Conservation (phyloP, 1,140 invertebrate genomes). For the Philopotamus ludificatus region DNA sequence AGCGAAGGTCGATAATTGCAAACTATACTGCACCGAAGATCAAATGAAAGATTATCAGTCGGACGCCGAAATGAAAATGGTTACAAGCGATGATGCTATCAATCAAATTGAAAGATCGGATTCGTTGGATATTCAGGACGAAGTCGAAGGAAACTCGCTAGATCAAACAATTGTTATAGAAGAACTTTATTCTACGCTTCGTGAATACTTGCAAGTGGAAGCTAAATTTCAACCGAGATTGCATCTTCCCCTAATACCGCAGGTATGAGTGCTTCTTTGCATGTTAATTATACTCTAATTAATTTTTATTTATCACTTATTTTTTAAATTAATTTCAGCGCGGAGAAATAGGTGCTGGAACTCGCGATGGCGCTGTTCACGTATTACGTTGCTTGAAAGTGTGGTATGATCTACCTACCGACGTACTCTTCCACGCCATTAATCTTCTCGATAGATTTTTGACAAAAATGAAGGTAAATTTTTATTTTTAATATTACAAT, state of each 20-base stretch:
- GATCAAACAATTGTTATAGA: conserved; percentile 38
- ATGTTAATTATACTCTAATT: not conserved
- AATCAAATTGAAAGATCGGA: not conserved
- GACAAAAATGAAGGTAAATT: conserved; percentile 66
- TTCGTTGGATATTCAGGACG: not conserved
- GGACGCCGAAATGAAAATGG: conserved; percentile 14
- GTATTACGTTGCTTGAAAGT: conserved; percentile 78
- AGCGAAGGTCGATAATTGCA: too few species aligned
- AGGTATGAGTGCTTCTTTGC: conserved; percentile 46
- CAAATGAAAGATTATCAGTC: not conserved
- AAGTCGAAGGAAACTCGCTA: not conserved
- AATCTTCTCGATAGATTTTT: conserved; percentile 75
- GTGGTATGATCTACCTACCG: conserved; percentile 77
- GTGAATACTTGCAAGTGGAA: conserved; percentile 67
- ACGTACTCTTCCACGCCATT: conserved; percentile 74
- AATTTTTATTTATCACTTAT: not conserved
- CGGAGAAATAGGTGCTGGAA: conserved; percentile 69
- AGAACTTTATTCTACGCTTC: conserved; percentile 60
- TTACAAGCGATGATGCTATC: not conserved
- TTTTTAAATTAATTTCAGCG: conserved; percentile 38
- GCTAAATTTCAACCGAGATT: conserved; percentile 68
- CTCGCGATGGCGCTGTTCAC: conserved; percentile 74
- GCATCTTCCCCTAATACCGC: conserved; percentile 59
- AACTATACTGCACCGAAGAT: too few species aligned
- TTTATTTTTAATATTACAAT: not conserved